Evolutionary conservation across 2,797 vertebrate species (phyloP).

Genomic region (Chaetodon trifasciatus): DNA sequence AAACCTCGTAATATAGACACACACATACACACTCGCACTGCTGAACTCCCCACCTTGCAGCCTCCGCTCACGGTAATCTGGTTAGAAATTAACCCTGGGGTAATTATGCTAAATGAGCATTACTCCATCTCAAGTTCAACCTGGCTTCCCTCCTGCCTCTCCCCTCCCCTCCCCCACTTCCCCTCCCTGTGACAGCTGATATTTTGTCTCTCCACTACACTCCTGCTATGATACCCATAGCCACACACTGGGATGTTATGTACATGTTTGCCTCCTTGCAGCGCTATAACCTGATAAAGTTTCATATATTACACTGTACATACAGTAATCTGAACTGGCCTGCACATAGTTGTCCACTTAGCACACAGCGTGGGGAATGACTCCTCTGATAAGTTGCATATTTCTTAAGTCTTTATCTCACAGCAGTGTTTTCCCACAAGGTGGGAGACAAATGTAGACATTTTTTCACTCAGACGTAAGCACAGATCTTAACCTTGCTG

Average conservation of each 20-base stretch:
- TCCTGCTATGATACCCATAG: constrained; percentile 16
- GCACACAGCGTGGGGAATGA: constrained; percentile 14
- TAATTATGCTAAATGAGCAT: constrained; percentile 80
- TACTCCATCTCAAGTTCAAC: constrained; percentile 67
- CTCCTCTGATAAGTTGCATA: constrained; percentile 22
- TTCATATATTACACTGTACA: background rate
- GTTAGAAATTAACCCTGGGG: constrained; percentile 80
- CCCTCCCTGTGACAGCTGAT: constrained; percentile 24
- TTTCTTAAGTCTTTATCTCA: constrained; percentile 14
- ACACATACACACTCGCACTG: constrained; percentile 38
- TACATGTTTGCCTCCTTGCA: constrained; percentile 18
- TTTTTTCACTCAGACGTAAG: background rate
- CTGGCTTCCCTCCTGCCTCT: constrained; percentile 29
- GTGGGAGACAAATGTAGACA: background rate
- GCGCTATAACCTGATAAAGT: background rate
- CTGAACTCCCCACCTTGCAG: constrained; percentile 27
- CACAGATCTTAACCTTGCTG: background rate
- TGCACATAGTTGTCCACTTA: background rate
- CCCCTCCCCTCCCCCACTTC: constrained; percentile 26
- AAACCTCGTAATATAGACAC: constrained; percentile 47
- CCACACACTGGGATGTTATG: constrained; percentile 52
- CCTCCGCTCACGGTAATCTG: constrained; percentile 68
- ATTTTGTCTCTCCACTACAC: constrained; percentile 7
- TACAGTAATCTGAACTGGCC: constrained; percentile 9
- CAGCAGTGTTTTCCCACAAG: background rate